Evolutionary conservation across 1,140 invertebrate species (phyloP).

Genomic region (Archivesica marissinica): DNA sequence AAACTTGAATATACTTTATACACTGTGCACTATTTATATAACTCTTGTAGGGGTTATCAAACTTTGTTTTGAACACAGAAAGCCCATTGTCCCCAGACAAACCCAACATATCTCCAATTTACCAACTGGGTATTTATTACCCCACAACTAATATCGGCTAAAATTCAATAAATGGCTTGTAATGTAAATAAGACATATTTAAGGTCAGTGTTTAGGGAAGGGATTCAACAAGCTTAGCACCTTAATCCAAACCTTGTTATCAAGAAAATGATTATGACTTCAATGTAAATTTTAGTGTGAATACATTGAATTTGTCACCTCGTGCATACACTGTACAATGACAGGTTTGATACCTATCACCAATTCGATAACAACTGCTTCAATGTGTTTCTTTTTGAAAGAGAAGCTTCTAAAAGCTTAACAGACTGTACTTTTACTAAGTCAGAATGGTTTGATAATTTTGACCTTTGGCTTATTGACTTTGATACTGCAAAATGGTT

Average conservation of each 20-base stretch:
- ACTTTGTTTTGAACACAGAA: background rate
- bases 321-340: background rate
- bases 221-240: slow-evolving; percentile 12
- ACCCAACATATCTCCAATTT: background rate
- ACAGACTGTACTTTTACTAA: background rate
- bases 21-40: no score
- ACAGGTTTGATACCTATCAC: slow-evolving; percentile 15
- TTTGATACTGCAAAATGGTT: background rate
- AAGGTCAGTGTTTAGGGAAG: background rate
- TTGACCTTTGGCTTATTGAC: slow-evolving; percentile 3
- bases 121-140: background rate
- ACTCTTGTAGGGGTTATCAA: background rate
- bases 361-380: slow-evolving; percentile 23
- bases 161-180: background rate
- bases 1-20: no score
- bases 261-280: slow-evolving; percentile 6
- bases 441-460: background rate
- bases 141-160: background rate
- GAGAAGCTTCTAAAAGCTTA: slow-evolving; percentile 18
- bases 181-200: slow-evolving; percentile 18
- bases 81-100: background rate
- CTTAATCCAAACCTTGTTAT: background rate
- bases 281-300: slow-evolving; percentile 13
- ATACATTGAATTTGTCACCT: slow-evolving; percentile 20
- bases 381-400: slow-evolving; percentile 21